Percentiles rank a stretch among this genome's conserved stretches.
Evolutionary conservation across 2,888 invertebrate species (phyloP).

Genomic region (Cecidostiba fungosa): DNA sequence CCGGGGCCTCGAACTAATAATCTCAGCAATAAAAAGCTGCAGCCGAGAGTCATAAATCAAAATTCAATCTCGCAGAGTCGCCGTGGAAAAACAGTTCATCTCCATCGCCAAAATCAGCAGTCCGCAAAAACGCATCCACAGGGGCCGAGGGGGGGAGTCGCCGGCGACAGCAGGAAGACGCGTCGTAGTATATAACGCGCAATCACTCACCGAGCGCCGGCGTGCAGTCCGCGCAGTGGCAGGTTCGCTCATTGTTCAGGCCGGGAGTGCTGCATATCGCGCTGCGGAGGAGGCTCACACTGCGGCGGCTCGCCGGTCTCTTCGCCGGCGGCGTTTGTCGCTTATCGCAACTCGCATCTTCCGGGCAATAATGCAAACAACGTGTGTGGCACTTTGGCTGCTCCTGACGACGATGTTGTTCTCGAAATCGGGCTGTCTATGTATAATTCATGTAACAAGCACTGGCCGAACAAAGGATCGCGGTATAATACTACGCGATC

Average conservation of each 20-base stretch:
- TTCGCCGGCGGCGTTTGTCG: not conserved
- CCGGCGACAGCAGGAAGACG: not conserved
- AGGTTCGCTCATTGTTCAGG: conserved; percentile 21
- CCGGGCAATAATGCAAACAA: no score
- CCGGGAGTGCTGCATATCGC: not conserved
- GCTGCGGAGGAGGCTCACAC: not conserved
- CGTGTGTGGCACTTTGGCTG: not conserved
- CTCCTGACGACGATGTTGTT: no score
- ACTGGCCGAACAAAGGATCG: not conserved
- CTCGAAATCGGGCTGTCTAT: no score
- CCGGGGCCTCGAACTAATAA: not conserved
- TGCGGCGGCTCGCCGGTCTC: not conserved
- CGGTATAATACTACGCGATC: no score
- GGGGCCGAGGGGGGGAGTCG: not conserved
- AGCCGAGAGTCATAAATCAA: not conserved
- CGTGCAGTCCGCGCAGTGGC: not conserved
- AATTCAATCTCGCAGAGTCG: not conserved
- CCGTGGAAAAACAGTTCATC: not conserved
- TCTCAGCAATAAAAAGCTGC: not conserved
- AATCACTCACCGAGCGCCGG: conserved; percentile 46
- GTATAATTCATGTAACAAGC: no score
- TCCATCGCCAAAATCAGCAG: not conserved
- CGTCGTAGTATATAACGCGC: not conserved
- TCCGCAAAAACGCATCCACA: not conserved
- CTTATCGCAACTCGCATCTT: not conserved